Evolutionary conservation across 2,797 vertebrate species (phyloP).

Genomic region (Crax fasciolata): DNA sequence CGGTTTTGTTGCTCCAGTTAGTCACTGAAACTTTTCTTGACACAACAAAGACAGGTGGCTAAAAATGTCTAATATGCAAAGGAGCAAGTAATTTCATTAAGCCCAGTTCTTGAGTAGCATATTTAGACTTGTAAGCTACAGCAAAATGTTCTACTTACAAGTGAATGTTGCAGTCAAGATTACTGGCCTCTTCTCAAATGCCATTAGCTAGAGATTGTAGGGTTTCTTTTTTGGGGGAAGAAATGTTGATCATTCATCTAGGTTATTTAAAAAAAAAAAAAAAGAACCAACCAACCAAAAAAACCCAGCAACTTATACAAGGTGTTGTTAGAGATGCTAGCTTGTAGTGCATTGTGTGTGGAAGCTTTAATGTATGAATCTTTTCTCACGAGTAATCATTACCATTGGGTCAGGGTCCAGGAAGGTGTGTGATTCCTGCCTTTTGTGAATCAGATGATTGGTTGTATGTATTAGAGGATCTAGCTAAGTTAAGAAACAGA

Average conservation of each 20-base stretch:
- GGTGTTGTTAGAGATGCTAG: background rate
- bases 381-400: background rate
- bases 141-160: background rate
- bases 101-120: background rate
- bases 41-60: background rate
- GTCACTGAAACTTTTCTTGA: background rate
- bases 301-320: background rate
- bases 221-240: background rate
- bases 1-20: background rate
- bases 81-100: background rate
- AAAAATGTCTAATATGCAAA: background rate
- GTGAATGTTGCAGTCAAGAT: background rate
- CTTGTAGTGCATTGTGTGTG: background rate
- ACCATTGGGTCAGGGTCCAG: background rate
- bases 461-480: background rate
- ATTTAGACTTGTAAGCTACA: background rate
- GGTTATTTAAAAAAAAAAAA: background rate
- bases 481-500: background rate
- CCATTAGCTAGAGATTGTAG: fast-evolving
- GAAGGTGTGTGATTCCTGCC: background rate
- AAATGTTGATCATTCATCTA: background rate
- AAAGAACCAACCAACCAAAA: background rate
- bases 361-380: background rate
- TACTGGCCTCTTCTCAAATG: background rate
- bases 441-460: background rate